Evolutionary conservation across 2,888 invertebrate genomes (phyloP), one percentile per base, ranked within the genome.

Genomic region (Cremastinae sp.): DNA sequence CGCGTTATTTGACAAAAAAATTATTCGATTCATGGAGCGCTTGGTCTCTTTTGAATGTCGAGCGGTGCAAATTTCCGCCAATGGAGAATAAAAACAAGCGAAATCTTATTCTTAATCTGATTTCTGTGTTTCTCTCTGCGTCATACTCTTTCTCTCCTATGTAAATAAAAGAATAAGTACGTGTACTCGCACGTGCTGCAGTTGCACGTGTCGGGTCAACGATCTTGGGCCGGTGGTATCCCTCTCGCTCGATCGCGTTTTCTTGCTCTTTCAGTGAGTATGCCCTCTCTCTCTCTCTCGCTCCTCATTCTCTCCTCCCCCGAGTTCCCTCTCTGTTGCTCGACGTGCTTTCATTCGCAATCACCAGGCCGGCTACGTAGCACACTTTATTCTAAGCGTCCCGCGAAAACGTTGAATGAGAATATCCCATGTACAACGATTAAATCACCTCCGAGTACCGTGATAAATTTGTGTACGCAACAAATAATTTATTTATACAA

Each of bases 201-300:
- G 43, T 41, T 82, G 80, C 58, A 84, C 82, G 64, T 80, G 81
- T 81, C 49, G 81, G 83, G 49, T 80, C 80, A 71, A 79, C 74
- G 66, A 71, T 73, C 78, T 72, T 75, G 55, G 74, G 47, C 51
- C 59, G 41, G 58, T 61, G 72, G 61, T 76, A 76, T 58, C 56
- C 47, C 58, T 72, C 62, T 55, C 53, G 68, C 28, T 65, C 43
- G 65, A 43, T 43, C 55, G 22, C 53, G 65, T 28, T 28, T 28
- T 5, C 43, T 65, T 65, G 65, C 41, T 64, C 68, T 73, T 59
- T 59, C 39, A 64, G 68, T 62, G 45, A 45, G 2, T 5, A 3
- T 5, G 2, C 59, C 64, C 75, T 59, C 69, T 45, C 69, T 47
- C n/a, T 49, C 16, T 55, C 53, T 64, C 28, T 65, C 43, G 53